These are phyloP conservation scores for Perccottus glenii DNA, from an alignment of 2,113 vertebrate genomes.

Conservation along the genomic window DNA sequence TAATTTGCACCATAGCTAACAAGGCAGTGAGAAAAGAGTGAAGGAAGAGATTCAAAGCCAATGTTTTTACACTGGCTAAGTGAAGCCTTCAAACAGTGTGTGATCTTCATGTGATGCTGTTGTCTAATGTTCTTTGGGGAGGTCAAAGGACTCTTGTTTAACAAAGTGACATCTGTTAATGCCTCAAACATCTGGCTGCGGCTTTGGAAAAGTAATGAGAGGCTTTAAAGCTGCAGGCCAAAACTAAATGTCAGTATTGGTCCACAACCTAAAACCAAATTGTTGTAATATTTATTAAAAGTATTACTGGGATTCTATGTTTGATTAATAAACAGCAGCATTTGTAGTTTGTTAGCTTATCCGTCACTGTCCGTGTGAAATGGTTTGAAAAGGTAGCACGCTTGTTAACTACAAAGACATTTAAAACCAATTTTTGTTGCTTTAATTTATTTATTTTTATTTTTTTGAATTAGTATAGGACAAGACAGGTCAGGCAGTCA, in stretches of 20 bases:
- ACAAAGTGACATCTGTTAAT: neutral
- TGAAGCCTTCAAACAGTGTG: constrained; percentile 21
- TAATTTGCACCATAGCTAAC: constrained; percentile 44
- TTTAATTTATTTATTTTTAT: neutral
- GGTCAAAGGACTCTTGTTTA: constrained; percentile 21
- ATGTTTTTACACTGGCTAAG: constrained; percentile 22
- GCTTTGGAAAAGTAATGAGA: neutral
- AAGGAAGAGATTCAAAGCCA: constrained; percentile 17
- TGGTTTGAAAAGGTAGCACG: too few relatives aligned
- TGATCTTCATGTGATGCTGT: constrained; percentile 40
- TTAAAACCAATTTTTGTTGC: neutral
- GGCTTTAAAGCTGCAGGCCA: too few relatives aligned
- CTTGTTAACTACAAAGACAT: too few relatives aligned
- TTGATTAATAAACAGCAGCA: too few relatives aligned
- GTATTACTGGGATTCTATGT: too few relatives aligned
- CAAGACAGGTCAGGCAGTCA: too few relatives aligned
- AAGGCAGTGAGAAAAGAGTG: constrained; percentile 22
- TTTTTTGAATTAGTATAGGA: too few relatives aligned
- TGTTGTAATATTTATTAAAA: too few relatives aligned
- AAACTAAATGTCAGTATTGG: too few relatives aligned
- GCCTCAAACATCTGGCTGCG: neutral
- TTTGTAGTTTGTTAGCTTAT: too few relatives aligned
- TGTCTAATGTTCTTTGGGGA: constrained; percentile 14
- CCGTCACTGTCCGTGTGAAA: too few relatives aligned
- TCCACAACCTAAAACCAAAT: too few relatives aligned